Conservation (phyloP, 2,888 invertebrate genomes). For the Drosophila anomelani region DNA sequence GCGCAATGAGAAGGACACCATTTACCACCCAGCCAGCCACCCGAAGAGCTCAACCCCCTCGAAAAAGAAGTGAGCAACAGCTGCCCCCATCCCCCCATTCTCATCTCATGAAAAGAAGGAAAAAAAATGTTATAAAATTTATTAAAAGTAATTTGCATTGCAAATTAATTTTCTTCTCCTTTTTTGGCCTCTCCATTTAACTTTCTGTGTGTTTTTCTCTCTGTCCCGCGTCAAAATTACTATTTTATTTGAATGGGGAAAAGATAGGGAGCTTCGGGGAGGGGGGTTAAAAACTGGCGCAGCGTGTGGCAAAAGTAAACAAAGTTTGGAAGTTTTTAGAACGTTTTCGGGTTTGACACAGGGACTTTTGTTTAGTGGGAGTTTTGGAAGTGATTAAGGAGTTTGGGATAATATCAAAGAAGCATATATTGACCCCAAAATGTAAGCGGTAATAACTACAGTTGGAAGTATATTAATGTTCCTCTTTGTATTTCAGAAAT, state of each 20-base stretch:
- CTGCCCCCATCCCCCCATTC: slow-evolving; percentile 34
- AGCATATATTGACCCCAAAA: background rate
- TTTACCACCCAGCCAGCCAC: slow-evolving; percentile 9
- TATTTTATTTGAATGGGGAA: slow-evolving; percentile 65
- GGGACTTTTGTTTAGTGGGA: slow-evolving; percentile 10
- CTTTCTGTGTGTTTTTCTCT: background rate
- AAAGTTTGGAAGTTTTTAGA: slow-evolving; percentile 46
- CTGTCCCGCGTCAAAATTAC: slow-evolving; percentile 60
- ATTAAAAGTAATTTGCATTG: slow-evolving; percentile 71
- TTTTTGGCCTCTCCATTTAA: slow-evolving; percentile 24
- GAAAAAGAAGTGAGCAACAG: slow-evolving; percentile 42
- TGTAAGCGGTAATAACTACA: background rate
- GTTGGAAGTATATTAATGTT: background rate
- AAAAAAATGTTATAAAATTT: slow-evolving; percentile 40
- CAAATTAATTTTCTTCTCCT: slow-evolving; percentile 72
- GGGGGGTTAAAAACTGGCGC: slow-evolving; percentile 6
- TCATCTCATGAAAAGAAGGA: slow-evolving; percentile 11
- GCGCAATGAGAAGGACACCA: slow-evolving; percentile 30
- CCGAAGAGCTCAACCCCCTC: background rate
- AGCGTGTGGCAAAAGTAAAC: slow-evolving; percentile 50
- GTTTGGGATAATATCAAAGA: background rate
- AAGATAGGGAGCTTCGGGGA: background rate
- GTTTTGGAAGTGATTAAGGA: slow-evolving; percentile 10
- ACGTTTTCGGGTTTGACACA: slow-evolving; percentile 18
- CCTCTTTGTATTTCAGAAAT: too few relatives aligned